These are phyloP conservation scores for Acanthurus lineatus DNA, from an alignment of 2,797 vertebrate genomes.

Conservation along the genomic window DNA sequence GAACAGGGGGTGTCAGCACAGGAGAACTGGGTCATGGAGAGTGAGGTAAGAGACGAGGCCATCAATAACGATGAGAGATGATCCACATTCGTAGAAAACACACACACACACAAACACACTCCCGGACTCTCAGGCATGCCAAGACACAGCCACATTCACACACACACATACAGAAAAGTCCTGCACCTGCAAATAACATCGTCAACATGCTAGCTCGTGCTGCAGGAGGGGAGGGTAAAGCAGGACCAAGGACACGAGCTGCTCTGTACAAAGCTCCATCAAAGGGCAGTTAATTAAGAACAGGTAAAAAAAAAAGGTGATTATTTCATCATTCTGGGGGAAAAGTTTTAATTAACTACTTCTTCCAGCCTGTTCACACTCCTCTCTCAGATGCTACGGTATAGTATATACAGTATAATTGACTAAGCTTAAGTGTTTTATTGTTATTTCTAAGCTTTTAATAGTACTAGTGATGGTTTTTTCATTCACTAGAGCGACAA, in stretches of 20 bases:
- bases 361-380: constrained; percentile 20
- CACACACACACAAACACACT: constrained; percentile 14
- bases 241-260: constrained; percentile 58
- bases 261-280: constrained; percentile 34
- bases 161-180: constrained; percentile 10
- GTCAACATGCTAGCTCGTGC: constrained; percentile 30
- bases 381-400: not conserved
- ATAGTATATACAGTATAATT: constrained; percentile 9
- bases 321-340: constrained; percentile 25
- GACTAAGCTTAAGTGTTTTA: not conserved
- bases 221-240: constrained; percentile 28
- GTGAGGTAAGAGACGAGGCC: constrained; percentile 67
- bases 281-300: constrained; percentile 57
- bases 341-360: constrained; percentile 54
- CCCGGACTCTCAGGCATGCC: constrained; percentile 12
- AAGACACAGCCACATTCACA: constrained; percentile 20
- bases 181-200: constrained; percentile 55
- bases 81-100: constrained; percentile 54
- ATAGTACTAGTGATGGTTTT: constrained; percentile 3
- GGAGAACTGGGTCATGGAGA: constrained; percentile 79
- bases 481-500: constrained; percentile 1
- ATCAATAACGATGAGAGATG: constrained; percentile 75
- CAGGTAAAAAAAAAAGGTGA: constrained; percentile 62
- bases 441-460: constrained; percentile 3
- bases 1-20: constrained; percentile 69